Percentiles rank a stretch among this genome's conserved stretches.
phyloP scores from a whole-genome alignment of 2,113 vertebrate genomes.

The Ctenomys sociabilis region DNA sequence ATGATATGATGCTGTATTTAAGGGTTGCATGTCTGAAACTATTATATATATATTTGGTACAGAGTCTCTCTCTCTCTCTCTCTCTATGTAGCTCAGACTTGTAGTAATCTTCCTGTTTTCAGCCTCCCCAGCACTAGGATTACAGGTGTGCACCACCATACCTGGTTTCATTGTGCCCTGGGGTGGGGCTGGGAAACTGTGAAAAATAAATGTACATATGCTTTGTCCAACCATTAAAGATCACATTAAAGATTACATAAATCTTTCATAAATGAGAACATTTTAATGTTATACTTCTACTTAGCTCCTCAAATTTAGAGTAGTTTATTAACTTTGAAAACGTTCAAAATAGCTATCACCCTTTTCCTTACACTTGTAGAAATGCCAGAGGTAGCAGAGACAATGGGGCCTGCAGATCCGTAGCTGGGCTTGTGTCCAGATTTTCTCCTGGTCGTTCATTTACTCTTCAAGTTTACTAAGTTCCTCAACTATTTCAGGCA shows the following conservation, averaged over 20 bases:
- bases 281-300: not conserved
- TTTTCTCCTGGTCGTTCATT: not conserved
- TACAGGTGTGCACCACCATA: no score
- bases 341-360: not conserved
- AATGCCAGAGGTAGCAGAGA: not conserved
- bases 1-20: not conserved
- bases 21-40: not conserved
- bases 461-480: not conserved
- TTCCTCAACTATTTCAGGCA: not conserved
- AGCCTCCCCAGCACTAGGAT: no score
- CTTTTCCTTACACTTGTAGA: not conserved
- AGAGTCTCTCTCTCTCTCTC: no score
- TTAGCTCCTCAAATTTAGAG: not conserved
- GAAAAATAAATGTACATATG: not conserved
- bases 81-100: no score
- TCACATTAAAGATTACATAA: not conserved
- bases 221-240: not conserved
- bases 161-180: no score
- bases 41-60: no score
- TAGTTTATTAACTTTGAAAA: not conserved
- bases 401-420: not conserved
- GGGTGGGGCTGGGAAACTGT: not conserved
- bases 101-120: no score
- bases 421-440: not conserved
- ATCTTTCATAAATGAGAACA: not conserved